Percentiles rank a stretch among this genome's conserved stretches.
These are phyloP conservation scores for Caenorhabditis becei DNA, from an alignment of 2,888 invertebrate genomes.

Conservation along the genomic window DNA sequence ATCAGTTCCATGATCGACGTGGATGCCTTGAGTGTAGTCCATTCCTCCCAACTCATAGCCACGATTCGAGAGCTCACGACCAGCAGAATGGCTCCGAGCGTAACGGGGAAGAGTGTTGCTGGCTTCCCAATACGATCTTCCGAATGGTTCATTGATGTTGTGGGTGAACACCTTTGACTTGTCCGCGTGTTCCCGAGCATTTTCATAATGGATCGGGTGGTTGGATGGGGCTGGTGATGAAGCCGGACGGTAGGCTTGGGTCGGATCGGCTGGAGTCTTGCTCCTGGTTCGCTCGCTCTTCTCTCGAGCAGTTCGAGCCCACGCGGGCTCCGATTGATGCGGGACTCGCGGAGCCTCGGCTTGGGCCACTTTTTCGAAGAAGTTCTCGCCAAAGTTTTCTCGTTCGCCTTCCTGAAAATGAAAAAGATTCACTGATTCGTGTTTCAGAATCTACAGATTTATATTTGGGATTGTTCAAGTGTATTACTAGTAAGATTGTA, in stretches of 20 bases:
- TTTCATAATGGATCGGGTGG: constrained; percentile 65
- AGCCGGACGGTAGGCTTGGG: constrained; percentile 50
- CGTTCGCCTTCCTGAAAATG: constrained; percentile 61
- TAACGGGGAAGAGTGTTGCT: constrained; percentile 50
- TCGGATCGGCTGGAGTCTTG: constrained; percentile 68
- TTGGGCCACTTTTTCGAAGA: constrained; percentile 71
- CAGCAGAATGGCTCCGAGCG: constrained; percentile 57
- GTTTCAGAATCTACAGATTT: not conserved
- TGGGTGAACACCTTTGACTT: constrained; percentile 68
- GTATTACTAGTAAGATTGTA: no score
- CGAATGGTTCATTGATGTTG: constrained; percentile 58
- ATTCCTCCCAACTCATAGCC: constrained; percentile 73
- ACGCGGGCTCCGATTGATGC: constrained; percentile 67
- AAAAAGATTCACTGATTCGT: not conserved
- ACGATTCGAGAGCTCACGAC: constrained; percentile 52
- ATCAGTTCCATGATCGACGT: constrained; percentile 66
- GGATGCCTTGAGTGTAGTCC: constrained; percentile 68
- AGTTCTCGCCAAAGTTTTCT: constrained; percentile 68
- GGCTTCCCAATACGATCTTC: constrained; percentile 66
- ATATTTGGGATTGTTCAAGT: no score
- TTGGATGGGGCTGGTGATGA: constrained; percentile 61
- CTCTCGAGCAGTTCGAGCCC: constrained; percentile 71
- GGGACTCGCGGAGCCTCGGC: constrained; percentile 72
- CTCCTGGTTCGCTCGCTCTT: constrained; percentile 70
- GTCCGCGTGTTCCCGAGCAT: constrained; percentile 68